phyloP scores from a whole-genome alignment of 2,113 vertebrate species.

The Catagonus wagneri region DNA sequence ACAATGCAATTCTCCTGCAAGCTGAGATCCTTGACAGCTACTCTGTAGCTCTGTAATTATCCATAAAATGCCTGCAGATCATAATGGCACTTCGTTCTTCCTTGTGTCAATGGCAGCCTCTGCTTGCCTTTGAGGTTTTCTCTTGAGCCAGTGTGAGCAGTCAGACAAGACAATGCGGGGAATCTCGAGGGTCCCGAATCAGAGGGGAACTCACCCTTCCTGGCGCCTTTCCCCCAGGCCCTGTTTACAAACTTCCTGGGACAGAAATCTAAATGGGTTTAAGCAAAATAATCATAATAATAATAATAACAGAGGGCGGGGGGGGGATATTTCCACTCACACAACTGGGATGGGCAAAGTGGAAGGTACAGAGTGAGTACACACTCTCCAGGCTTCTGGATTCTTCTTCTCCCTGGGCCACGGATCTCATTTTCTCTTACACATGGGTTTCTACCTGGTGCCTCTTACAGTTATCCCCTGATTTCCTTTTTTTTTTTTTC shows the following conservation, averaged over 20 bases:
- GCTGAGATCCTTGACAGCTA: conserved; percentile 61
- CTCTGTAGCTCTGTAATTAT: conserved; percentile 60
- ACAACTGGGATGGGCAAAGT: too few species aligned
- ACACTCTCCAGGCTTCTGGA: too few species aligned
- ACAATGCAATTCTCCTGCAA: conserved; percentile 53
- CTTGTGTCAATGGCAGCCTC: not conserved
- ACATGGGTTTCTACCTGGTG: not conserved
- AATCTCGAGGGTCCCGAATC: not conserved
- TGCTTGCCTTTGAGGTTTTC: not conserved
- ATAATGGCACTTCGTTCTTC: conserved; percentile 9
- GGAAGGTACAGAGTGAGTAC: fast-evolving
- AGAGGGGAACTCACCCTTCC: not conserved
- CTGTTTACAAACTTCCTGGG: not conserved
- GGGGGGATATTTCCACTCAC: not conserved
- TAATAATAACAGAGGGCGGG: not conserved
- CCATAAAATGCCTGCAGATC: conserved; percentile 59
- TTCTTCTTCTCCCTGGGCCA: not conserved
- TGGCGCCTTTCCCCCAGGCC: fast-evolving
- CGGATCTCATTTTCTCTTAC: not conserved
- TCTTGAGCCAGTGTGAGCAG: not conserved
- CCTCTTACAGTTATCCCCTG: too few species aligned
- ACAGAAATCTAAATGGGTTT: not conserved
- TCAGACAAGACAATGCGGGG: fast-evolving
- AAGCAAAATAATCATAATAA: not conserved
- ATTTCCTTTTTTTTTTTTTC: not conserved